Percentiles rank a stretch among this genome's conserved stretches.
These are phyloP conservation scores for Peromyscus aztecus DNA, from an alignment of 2,797 vertebrate genomes.

Conservation along the genomic window DNA sequence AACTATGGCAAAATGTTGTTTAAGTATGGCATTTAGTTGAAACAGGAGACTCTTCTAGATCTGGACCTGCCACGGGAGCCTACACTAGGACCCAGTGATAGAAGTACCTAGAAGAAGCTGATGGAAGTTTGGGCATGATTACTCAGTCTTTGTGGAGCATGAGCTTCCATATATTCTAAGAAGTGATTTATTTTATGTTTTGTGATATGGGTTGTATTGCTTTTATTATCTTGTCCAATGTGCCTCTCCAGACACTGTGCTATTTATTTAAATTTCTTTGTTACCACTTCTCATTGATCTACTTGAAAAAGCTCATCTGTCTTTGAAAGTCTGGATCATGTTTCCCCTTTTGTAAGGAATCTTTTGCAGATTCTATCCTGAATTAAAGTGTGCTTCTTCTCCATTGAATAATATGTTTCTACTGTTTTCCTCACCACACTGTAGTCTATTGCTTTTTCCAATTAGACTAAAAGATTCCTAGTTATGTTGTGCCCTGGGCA, in stretches of 20 bases:
- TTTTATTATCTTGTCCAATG: constrained; percentile 43
- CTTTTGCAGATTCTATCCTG: not conserved
- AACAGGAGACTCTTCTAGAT: not conserved
- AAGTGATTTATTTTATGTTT: constrained; percentile 61
- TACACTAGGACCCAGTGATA: not conserved
- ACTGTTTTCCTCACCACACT: not conserved
- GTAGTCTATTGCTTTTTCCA: not conserved
- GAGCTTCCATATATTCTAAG: constrained; percentile 3
- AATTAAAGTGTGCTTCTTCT: constrained; percentile 13
- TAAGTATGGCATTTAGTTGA: not conserved
- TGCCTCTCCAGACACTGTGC: constrained; percentile 43
- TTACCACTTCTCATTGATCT: constrained; percentile 3
- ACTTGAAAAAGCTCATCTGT: not conserved
- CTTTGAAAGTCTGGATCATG: constrained; percentile 32
- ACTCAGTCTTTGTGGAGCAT: constrained; percentile 22
- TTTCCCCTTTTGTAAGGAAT: constrained; percentile 29
- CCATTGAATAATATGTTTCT: constrained; percentile 13
- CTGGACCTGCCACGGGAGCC: not conserved
- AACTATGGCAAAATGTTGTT: not conserved
- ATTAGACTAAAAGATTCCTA: not conserved
- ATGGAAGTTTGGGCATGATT: not conserved
- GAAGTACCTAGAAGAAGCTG: not conserved
- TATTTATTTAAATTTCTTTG: constrained; percentile 52
- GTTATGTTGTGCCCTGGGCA: not conserved
- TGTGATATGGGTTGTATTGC: not conserved